Percentiles rank a stretch among this genome's conserved stretches.
Conservation (phyloP, 37 sponge, comb jelly and placozoan genomes). For the Amphimedon queenslandica region DNA sequence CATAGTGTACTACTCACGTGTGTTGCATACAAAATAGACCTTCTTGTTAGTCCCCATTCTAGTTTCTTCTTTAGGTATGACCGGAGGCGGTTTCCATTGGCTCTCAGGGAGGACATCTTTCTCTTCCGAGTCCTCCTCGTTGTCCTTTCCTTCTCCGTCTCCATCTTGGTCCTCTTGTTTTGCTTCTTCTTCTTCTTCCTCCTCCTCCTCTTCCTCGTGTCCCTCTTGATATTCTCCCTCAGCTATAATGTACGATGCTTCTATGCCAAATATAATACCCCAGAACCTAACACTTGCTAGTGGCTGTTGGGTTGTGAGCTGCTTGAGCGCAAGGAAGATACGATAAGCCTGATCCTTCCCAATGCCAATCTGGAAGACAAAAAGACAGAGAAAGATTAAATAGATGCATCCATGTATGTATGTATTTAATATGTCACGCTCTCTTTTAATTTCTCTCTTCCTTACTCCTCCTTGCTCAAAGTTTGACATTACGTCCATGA, state of each 20-base stretch:
- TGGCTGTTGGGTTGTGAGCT: constrained; percentile 68
- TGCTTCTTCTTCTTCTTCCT: constrained; percentile 24
- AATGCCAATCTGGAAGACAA: constrained; percentile 71
- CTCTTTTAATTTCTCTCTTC: background rate
- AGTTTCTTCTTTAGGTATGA: constrained; percentile 85
- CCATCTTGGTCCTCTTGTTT: constrained; percentile 5
- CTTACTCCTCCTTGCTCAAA: constrained; percentile 91
- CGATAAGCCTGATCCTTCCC: constrained; percentile 74
- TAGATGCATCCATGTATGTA: background rate
- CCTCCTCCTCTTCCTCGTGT: constrained; percentile 89
- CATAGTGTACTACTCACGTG: constrained; percentile 47
- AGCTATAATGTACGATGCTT: constrained; percentile 86
- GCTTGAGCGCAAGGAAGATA: constrained; percentile 86
- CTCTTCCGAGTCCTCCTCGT: constrained; percentile 41
- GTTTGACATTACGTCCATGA: constrained; percentile 68
- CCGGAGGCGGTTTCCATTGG: constrained; percentile 93
- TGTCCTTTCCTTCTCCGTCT: constrained; percentile 65
- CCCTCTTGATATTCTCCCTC: constrained; percentile 89
- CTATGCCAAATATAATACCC: constrained; percentile 91
- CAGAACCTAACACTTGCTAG: constrained; percentile 86
- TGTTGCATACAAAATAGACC: constrained; percentile 94
- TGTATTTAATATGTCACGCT: background rate
- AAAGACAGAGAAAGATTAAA: background rate
- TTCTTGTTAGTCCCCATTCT: constrained; percentile 95
- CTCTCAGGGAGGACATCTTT: constrained; percentile 81